Evolutionary conservation across 2,888 invertebrate species (phyloP).

Genomic region (Acrocyrtus sp.): DNA sequence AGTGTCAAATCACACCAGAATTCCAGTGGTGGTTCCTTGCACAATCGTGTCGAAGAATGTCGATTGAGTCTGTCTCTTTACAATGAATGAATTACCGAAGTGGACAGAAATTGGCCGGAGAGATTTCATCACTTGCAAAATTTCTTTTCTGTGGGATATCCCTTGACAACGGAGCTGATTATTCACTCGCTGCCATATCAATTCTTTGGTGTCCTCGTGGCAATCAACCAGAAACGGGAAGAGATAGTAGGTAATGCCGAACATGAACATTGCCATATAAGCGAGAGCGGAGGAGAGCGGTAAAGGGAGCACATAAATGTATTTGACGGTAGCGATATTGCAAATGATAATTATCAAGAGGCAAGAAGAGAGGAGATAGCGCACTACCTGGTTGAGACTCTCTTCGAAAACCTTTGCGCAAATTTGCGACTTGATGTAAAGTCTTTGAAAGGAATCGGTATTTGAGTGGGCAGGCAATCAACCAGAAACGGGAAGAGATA

Average conservation of each 20-base stretch:
- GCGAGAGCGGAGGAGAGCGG: no score
- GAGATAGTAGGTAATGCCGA: background rate
- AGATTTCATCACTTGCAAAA: background rate
- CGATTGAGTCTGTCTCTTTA: constrained; percentile 1
- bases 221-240: background rate
- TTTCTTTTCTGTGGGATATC: background rate
- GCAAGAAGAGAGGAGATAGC: background rate
- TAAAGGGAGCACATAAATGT: background rate
- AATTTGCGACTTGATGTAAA: background rate
- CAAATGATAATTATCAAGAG: background rate
- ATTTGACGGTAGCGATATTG: background rate
- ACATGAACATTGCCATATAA: no score
- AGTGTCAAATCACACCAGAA: background rate
- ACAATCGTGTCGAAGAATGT: constrained; percentile 2
- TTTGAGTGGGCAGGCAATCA: background rate
- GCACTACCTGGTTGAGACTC: background rate
- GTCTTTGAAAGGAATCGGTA: background rate
- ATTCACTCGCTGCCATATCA: background rate
- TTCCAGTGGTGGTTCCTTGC: background rate
- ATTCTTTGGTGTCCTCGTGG: background rate
- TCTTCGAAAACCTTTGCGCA: background rate
- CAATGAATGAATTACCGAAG: background rate
- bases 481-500: background rate
- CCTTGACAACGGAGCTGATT: background rate
- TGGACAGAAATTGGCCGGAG: background rate